phyloP scores from a whole-genome alignment of 1,140 invertebrate genomes.

The Aphelinus certus region DNA sequence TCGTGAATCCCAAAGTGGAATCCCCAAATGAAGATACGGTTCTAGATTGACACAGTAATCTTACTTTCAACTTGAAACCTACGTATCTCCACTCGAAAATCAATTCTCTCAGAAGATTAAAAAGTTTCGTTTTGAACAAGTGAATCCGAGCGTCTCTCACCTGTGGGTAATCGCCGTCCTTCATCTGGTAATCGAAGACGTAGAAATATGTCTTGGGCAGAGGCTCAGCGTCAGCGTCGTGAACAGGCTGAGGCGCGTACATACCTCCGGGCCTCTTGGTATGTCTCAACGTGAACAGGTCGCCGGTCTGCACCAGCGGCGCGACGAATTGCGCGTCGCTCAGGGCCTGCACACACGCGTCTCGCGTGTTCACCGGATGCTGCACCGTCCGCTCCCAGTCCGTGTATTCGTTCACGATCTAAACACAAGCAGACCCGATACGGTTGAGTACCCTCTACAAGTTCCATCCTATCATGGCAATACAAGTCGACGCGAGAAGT shows the following conservation, averaged over 20 bases:
- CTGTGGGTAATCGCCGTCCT: conserved; percentile 89
- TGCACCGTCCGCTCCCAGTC: conserved; percentile 94
- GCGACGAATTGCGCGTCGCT: conserved; percentile 93
- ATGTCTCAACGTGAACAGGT: conserved; percentile 73
- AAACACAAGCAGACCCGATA: no score
- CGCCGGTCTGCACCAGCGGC: conserved; percentile 83
- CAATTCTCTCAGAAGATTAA: no score
- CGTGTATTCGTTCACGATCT: conserved; percentile 94
- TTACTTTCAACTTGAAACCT: no score
- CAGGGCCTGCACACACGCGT: conserved; percentile 90
- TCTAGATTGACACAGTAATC: no score
- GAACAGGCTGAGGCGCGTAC: conserved; percentile 56
- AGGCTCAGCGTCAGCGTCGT: conserved; percentile 58
- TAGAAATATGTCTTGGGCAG: conserved; percentile 85
- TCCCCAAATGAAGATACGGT: no score
- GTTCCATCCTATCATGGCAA: no score
- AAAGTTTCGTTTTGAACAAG: neutral
- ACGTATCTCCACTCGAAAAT: no score
- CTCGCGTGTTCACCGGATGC: conserved; percentile 90
- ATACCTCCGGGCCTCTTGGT: conserved; percentile 56
- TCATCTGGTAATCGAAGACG: conserved; percentile 93
- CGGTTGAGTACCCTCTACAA: no score
- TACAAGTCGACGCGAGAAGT: no score
- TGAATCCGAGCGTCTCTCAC: conserved; percentile 61
- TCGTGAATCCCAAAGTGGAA: no score